Evolutionary conservation across 2,113 vertebrate genomes (phyloP), one percentile per base, ranked within the genome.

Genomic region (Chloebia gouldiae): DNA sequence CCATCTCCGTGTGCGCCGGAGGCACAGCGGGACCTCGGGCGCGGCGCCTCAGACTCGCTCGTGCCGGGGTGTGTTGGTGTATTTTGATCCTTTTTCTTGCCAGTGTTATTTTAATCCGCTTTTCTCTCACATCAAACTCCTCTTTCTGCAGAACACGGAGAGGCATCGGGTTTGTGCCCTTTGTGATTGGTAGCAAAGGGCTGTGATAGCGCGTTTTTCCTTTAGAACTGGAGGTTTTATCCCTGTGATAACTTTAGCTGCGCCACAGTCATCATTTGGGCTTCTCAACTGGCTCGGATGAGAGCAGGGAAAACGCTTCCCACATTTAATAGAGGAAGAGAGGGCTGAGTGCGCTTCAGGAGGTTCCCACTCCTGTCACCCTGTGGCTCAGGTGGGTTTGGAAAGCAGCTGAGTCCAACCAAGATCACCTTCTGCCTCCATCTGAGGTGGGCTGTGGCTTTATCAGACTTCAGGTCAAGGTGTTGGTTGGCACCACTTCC

Each of bases 81-180:
- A 3, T 68, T 72, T 80, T 81, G 49, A 76, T 80, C 45, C 56
- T 75, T 68, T 50, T 81, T 88, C 42, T 39, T 10, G 9, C 59
- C 57, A 1, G n/a, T 30, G 71, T 88, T 92, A 82, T 92, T 95
- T 95, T 88, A 76, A 86, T 92, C 95, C 24, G 53, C 80, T 83
- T 89, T 91, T 94, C 92, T 78, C 81, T 78, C 47, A 71, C 93
- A 85, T 87, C 92, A 94, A 89, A 71, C 93, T 50, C 72, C 39
- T 65, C 66, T 71, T 54, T 54, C 84, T 66, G 27, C 81, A 39
- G 60, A 57, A 37, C 27, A 45, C 88, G 22, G 68, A 51, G 89
- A 50, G 49, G 56, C 14, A 31, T 64, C 7, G 14, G 92, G 90
- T 79, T 90, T 75, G 65, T 79, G 92, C 90, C 92, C 92, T 91